These are phyloP conservation scores for Lanistes nyassanus DNA, from an alignment of 1,140 invertebrate species.

Conservation along the genomic window DNA sequence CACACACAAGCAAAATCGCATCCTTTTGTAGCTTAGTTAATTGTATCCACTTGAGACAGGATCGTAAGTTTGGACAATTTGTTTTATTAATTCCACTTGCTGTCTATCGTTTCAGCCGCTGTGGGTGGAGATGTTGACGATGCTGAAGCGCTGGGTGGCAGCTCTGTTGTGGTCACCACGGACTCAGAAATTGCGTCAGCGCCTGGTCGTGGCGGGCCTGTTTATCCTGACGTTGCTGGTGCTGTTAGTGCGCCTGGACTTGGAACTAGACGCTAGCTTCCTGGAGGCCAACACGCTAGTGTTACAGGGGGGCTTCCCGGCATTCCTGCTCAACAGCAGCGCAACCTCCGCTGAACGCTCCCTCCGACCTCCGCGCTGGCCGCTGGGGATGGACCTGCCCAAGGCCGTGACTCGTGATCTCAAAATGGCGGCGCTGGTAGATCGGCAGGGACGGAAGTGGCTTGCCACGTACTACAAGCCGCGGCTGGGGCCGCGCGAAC, in stretches of 20 bases:
- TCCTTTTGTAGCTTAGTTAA: too few species aligned
- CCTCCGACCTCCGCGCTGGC: not conserved
- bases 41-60: too few species aligned
- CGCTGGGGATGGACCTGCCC: too few species aligned
- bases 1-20: too few species aligned
- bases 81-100: not conserved
- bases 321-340: not conserved
- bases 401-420: too few species aligned
- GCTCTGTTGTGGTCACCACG: not conserved
- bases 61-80: too few species aligned
- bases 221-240: slow-evolving; percentile 15
- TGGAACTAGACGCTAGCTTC: not conserved
- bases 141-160: not conserved
- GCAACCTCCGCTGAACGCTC: not conserved
- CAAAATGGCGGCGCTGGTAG: slow-evolving; percentile 8
- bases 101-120: not conserved
- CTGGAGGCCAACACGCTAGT: slow-evolving; percentile 16
- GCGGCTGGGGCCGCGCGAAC: not conserved
- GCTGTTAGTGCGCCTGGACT: slow-evolving; percentile 11
- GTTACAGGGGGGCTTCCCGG: slow-evolving; percentile 6
- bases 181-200: not conserved
- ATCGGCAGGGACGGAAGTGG: slow-evolving; percentile 9
- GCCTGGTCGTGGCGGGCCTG: not conserved
- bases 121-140: not conserved
- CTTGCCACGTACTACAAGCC: not conserved